Conservation (phyloP, 2,888 invertebrate species). For the Lepidochrysops patricia region DNA sequence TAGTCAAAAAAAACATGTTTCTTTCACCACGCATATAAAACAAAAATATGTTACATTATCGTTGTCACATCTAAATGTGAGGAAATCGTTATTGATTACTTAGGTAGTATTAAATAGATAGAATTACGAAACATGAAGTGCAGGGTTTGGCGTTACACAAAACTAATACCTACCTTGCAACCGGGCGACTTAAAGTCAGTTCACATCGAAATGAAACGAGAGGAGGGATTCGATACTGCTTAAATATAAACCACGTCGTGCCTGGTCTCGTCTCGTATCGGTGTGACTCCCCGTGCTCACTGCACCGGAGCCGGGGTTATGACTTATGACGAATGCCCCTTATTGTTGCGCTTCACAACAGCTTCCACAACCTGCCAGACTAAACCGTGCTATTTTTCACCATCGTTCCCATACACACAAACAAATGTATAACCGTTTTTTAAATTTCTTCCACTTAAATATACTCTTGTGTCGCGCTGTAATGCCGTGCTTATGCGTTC, state of each 20-base stretch:
- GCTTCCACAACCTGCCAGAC: background rate
- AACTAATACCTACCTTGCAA: background rate
- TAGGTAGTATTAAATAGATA: too few species aligned
- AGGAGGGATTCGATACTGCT: too few species aligned
- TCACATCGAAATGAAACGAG: too few species aligned
- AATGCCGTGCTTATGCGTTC: background rate
- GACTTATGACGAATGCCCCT: constrained; percentile 1
- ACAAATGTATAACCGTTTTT: background rate
- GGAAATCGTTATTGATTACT: too few species aligned
- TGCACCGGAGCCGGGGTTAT: background rate
- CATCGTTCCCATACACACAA: background rate
- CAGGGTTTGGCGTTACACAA: background rate
- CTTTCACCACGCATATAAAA: too few species aligned
- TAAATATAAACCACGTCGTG: too few species aligned
- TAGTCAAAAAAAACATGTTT: too few species aligned
- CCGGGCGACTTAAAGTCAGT: background rate
- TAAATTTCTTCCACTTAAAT: background rate
- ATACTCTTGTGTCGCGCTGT: background rate
- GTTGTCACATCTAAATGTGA: too few species aligned
- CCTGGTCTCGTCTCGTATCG: too few species aligned
- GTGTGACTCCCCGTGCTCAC: background rate
- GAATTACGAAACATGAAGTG: too few species aligned
- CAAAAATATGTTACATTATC: too few species aligned
- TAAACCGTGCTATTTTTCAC: background rate
- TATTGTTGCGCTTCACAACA: background rate